Evolutionary conservation across 2,797 vertebrate species (phyloP).

Genomic region (Aythya fuligula): DNA sequence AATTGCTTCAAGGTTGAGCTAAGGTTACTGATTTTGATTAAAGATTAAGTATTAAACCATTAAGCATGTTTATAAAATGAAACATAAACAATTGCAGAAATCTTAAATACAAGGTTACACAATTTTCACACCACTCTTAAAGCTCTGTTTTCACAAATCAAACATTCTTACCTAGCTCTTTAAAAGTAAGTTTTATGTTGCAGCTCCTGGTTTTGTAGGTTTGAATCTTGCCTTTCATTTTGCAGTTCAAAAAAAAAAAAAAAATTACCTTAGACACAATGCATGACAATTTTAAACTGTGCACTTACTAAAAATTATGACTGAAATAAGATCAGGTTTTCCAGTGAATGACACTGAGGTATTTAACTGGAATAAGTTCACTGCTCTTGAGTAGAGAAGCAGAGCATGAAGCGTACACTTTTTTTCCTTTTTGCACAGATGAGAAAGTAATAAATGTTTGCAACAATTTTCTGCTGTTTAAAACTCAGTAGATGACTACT

Average conservation of each 20-base stretch:
- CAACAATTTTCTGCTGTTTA: slow-evolving; percentile 38
- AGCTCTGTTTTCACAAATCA: background rate
- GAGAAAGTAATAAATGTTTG: slow-evolving; percentile 46
- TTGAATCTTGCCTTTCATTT: background rate
- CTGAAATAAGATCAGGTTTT: slow-evolving; percentile 17
- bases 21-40: background rate
- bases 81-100: background rate
- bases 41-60: background rate
- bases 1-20: background rate
- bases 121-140: background rate
- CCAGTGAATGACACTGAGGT: slow-evolving; percentile 50
- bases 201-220: background rate
- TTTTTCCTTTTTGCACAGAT: slow-evolving; percentile 42
- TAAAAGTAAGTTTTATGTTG: background rate
- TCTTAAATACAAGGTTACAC: background rate
- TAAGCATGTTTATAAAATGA: background rate
- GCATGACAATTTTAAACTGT: background rate
- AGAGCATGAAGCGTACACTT: slow-evolving; percentile 56
- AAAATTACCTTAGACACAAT: background rate
- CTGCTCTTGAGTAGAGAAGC: slow-evolving; percentile 42
- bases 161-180: background rate
- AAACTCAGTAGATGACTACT: background rate
- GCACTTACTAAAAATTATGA: background rate
- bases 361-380: slow-evolving; percentile 58
- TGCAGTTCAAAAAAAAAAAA: background rate